These are phyloP conservation scores for Amaurobius ferox DNA, from an alignment of 2,888 invertebrate species.

Conservation along the genomic window DNA sequence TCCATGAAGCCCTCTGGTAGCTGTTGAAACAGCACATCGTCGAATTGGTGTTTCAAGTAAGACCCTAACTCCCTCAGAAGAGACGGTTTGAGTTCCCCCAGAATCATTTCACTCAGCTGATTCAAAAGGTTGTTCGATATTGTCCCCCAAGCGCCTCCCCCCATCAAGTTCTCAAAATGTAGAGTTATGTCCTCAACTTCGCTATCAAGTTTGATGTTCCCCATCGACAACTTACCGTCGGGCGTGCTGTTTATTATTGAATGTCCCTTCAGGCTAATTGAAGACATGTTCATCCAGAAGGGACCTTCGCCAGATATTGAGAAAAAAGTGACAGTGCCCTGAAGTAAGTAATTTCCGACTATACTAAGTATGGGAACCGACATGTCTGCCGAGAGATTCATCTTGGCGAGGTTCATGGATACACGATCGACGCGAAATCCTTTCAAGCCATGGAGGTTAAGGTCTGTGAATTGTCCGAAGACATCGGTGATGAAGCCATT, in stretches of 20 bases:
- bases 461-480: slow-evolving; percentile 84
- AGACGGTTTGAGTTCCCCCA: slow-evolving; percentile 91
- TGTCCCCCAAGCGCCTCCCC: slow-evolving; percentile 83
- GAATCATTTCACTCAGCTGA: slow-evolving; percentile 87
- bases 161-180: slow-evolving; percentile 86
- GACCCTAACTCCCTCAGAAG: slow-evolving; percentile 85
- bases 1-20: slow-evolving; percentile 77
- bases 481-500: slow-evolving; percentile 84
- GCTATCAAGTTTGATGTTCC: slow-evolving; percentile 88
- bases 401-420: slow-evolving; percentile 84
- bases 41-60: slow-evolving; percentile 86
- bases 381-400: slow-evolving; percentile 82
- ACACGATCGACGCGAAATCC: slow-evolving; percentile 86
- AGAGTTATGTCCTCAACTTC: slow-evolving; percentile 86
- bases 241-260: slow-evolving; percentile 85
- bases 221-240: slow-evolving; percentile 86
- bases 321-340: slow-evolving; percentile 82
- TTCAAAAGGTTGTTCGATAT: slow-evolving; percentile 82
- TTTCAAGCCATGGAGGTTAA: slow-evolving; percentile 86
- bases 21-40: slow-evolving; percentile 80
- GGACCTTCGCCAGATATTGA: slow-evolving; percentile 85
- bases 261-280: slow-evolving; percentile 84
- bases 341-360: slow-evolving; percentile 84
- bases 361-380: slow-evolving; percentile 71
- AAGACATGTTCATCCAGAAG: slow-evolving; percentile 86